A percentile compares a stretch with the other conserved stretches of the same genome.
phyloP scores from a whole-genome alignment of 2,797 vertebrate genomes.

The Typhlichthys subterraneus region DNA sequence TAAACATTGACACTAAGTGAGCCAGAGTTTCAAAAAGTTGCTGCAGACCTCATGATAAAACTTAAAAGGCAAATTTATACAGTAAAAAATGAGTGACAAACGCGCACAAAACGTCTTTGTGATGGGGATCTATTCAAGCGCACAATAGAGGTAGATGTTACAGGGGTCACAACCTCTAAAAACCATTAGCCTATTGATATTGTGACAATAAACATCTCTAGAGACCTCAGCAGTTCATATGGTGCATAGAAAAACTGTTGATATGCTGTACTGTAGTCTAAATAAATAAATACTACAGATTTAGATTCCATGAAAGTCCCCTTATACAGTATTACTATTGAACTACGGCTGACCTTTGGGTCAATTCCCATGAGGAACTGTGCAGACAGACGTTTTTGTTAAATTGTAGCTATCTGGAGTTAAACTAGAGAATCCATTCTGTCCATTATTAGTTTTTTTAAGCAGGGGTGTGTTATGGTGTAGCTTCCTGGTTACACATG shows the following conservation, averaged over 20 bases:
- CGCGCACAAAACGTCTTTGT: constrained; percentile 24
- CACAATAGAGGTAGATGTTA: constrained; percentile 63
- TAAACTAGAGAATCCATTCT: too few species aligned
- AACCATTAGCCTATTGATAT: constrained; percentile 65
- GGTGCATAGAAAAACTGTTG: constrained; percentile 34
- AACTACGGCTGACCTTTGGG: too few species aligned
- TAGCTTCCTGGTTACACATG: too few species aligned
- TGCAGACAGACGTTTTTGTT: too few species aligned
- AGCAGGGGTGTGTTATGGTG: too few species aligned
- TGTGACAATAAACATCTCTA: constrained; percentile 65
- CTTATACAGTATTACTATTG: background rate
- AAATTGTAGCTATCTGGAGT: too few species aligned
- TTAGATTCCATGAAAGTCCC: constrained; percentile 16
- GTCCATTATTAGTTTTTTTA: too few species aligned
- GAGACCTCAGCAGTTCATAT: constrained; percentile 39
- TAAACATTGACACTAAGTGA: too few species aligned
- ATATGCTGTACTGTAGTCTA: constrained; percentile 55
- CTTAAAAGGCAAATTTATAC: background rate
- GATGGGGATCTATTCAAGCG: constrained; percentile 6
- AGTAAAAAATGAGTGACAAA: constrained; percentile 14
- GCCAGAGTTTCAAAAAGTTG: background rate
- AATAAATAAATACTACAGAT: constrained; percentile 18
- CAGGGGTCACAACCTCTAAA: constrained; percentile 54
- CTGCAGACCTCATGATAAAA: background rate
- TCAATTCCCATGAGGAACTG: too few species aligned